Evolutionary conservation across 2,888 invertebrate genomes (phyloP).

Genomic region (Macaria notata): DNA sequence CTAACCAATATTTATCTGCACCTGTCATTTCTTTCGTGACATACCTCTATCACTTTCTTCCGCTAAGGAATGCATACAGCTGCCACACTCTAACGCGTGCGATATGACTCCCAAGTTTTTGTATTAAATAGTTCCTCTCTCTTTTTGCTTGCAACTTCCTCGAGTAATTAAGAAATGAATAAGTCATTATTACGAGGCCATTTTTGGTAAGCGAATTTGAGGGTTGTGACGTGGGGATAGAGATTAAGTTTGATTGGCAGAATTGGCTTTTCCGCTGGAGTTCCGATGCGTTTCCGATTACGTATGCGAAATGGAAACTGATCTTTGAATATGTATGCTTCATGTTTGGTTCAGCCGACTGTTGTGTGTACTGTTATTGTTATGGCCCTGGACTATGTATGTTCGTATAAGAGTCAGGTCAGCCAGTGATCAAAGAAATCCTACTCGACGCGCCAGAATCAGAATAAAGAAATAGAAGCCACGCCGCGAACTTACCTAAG

Average conservation of each 20-base stretch:
- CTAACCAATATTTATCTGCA: slow-evolving; percentile 54
- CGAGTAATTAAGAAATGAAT: slow-evolving; percentile 69
- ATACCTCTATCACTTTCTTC: slow-evolving; percentile 62
- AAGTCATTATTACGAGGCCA: slow-evolving; percentile 48
- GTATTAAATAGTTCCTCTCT: slow-evolving; percentile 45
- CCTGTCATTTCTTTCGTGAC: slow-evolving; percentile 54
- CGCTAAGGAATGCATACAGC: slow-evolving; percentile 48
- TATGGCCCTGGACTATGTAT: not conserved
- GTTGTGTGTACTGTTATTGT: not conserved
- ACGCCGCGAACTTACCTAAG: too few species aligned
- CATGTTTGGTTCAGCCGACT: slow-evolving; percentile 51
- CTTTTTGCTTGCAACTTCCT: slow-evolving; percentile 62
- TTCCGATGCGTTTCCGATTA: slow-evolving; percentile 71
- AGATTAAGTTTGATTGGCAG: slow-evolving; percentile 53
- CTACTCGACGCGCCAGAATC: too few species aligned
- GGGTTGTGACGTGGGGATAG: slow-evolving; percentile 40
- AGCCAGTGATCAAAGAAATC: too few species aligned
- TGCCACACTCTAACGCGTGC: slow-evolving; percentile 67
- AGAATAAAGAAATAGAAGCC: too few species aligned
- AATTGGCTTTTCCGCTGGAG: slow-evolving; percentile 30
- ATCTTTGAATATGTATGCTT: slow-evolving; percentile 77
- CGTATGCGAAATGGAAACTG: slow-evolving; percentile 75
- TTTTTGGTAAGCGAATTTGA: slow-evolving; percentile 36
- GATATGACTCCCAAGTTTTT: slow-evolving; percentile 41
- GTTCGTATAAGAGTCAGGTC: too few species aligned